Base-by-base conservation (phyloP, 1,140 invertebrate species). In the Achroia grisella region DNA sequence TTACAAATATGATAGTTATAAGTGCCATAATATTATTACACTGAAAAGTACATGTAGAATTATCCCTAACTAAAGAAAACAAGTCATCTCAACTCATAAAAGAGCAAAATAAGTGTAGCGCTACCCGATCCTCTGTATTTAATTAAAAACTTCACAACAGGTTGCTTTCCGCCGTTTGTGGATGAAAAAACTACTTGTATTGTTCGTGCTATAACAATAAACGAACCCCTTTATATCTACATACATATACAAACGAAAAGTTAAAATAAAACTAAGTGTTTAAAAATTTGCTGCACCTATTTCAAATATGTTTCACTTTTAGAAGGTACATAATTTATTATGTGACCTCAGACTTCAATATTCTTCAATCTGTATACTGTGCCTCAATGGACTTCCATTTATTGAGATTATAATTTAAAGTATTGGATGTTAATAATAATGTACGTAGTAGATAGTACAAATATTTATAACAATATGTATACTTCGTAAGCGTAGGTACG, bases 111-210 rank as follows among this genome's bases (percentile, higher is more conserved):
- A 57, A 40, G 56, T 44, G 37, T 10, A 45, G 48, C 49, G 49
- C 50, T 60, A 59, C 43, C 45, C 55, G 42, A 57, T 51, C 49
- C 57, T 56, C n/a, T 47, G 50, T 56, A 67, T 68, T 74, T 71
- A 74, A 74, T 74, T 74, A 74, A 75, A 74, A 75, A 75, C 68
- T 75, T 71, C 61, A 65, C 71, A 75, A 71, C 71, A 75, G 71
- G 71, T 74, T 62, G 67, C 58, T 60, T 52, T 51, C 70, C 56
- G 55, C 57, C 48, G 52, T 46, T 48, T 14, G 39, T 23, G 23
- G 32, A 23, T 23, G 23, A 44, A 44, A 44, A 44, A 37, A 34
- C 33, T 29, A 44, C n/a, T n/a, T n/a, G n/a, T 44, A 36, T 36
- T 44, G 42, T 44, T 36, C n/a, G 33, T 28, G 41, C 17, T 44